Conservation (phyloP, 1,140 invertebrate species). For the Apis laboriosa region DNA sequence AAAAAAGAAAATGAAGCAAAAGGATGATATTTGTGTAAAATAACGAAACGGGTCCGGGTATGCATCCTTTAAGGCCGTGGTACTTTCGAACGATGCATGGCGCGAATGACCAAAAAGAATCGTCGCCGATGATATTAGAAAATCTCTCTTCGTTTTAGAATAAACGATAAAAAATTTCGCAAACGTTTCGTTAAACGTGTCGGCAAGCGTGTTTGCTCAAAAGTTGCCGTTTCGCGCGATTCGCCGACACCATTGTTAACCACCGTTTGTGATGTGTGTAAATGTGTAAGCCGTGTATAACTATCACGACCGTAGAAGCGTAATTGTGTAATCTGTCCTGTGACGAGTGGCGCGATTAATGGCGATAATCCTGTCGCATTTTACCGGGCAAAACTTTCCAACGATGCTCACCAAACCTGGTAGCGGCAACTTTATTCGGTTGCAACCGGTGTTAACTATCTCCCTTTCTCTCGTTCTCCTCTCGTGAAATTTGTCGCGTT, state of each 20-base stretch:
- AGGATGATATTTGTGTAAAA: conserved; percentile 18
- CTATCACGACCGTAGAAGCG: conserved; percentile 44
- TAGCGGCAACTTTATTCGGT: conserved; percentile 38
- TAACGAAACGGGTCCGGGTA: not conserved
- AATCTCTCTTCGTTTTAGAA: not conserved
- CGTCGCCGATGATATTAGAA: no score
- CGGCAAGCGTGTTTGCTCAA: conserved; percentile 10
- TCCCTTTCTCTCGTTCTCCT: not conserved
- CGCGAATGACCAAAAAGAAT: not conserved
- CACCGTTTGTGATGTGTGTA: conserved; percentile 36
- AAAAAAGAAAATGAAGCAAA: not conserved
- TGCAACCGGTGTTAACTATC: not conserved
- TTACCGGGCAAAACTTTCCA: conserved; percentile 33
- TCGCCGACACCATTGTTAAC: conserved; percentile 15
- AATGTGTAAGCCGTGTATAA: conserved; percentile 42
- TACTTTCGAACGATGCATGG: not conserved
- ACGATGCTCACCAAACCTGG: not conserved
- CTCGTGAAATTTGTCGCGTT: conserved; percentile 33
- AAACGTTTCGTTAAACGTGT: not conserved
- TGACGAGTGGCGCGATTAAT: conserved; percentile 44
- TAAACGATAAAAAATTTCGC: not conserved
- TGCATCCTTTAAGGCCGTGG: conserved; percentile 3
- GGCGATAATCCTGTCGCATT: conserved; percentile 42
- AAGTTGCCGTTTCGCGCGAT: conserved; percentile 13
- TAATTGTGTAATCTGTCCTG: conserved; percentile 53